Conservation (phyloP, 37 sponge, comb jelly and placozoan genomes). For the Crambe crambe region DNA sequence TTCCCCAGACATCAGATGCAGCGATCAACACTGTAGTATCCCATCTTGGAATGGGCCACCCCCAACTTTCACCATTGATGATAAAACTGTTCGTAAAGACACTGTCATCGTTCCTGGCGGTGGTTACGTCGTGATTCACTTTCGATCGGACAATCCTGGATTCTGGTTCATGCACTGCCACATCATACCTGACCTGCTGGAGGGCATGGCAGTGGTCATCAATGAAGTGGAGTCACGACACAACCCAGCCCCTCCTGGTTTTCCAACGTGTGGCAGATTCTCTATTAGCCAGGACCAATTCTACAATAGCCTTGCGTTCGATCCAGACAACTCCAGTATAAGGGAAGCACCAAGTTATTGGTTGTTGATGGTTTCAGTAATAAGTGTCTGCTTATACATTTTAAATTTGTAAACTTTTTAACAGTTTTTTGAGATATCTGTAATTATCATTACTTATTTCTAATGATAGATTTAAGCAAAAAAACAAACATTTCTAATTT, state of each 20-base stretch:
- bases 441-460: too few species aligned
- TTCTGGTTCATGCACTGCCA: slow-evolving; percentile 95
- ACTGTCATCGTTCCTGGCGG: slow-evolving; percentile 86
- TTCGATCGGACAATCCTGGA: slow-evolving; percentile 86
- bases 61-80: background rate
- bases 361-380: background rate
- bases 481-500: too few species aligned
- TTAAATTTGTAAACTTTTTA: background rate
- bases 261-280: slow-evolving; percentile 29
- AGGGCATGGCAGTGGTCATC: slow-evolving; percentile 82
- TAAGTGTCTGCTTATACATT: background rate
- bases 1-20: slow-evolving; percentile 40
- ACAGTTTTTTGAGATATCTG: background rate
- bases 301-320: slow-evolving; percentile 10
- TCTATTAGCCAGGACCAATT: slow-evolving; percentile 1
- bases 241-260: slow-evolving; percentile 38
- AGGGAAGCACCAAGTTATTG: background rate
- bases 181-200: slow-evolving; percentile 73
- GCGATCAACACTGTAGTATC: slow-evolving; percentile 17
- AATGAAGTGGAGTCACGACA: slow-evolving; percentile 31
- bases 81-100: slow-evolving; percentile 66
- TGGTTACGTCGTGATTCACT: slow-evolving; percentile 77
- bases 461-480: too few species aligned
- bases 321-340: background rate
- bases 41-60: slow-evolving; percentile 1